These are phyloP conservation scores for Luehdorfia chinensis DNA, from an alignment of 1,140 invertebrate genomes.

Conservation along the genomic window DNA sequence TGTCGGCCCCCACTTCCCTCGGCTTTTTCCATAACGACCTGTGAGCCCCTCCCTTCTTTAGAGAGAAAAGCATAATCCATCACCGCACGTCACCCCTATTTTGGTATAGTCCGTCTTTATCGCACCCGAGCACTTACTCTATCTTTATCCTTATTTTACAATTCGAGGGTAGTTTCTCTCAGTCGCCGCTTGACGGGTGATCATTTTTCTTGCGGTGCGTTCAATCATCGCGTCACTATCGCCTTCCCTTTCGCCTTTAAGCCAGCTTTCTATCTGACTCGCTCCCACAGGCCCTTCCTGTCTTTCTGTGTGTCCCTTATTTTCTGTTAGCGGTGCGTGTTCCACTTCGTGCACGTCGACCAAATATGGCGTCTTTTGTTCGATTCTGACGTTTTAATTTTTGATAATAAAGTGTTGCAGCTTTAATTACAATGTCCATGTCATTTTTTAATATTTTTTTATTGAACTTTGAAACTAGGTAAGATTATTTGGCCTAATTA, in stretches of 20 bases:
- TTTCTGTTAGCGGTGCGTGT: constrained; percentile 77
- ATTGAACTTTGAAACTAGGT: constrained; percentile 9
- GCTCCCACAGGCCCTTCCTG: constrained; percentile 69
- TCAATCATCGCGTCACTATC: constrained; percentile 78
- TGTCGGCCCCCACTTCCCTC: constrained; percentile 72
- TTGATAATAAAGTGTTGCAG: constrained; percentile 56
- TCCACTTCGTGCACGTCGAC: constrained; percentile 66
- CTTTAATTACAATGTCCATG: constrained; percentile 44
- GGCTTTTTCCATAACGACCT: constrained; percentile 79
- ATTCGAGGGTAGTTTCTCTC: constrained; percentile 78
- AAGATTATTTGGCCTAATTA: neutral
- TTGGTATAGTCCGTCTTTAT: constrained; percentile 59
- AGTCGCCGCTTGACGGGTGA: constrained; percentile 78
- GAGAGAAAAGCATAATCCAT: constrained; percentile 79
- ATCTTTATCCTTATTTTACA: constrained; percentile 52
- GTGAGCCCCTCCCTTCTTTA: constrained; percentile 77
- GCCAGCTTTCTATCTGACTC: constrained; percentile 50
- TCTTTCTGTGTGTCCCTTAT: constrained; percentile 76
- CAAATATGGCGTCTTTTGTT: constrained; percentile 76
- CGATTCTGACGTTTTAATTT: constrained; percentile 76
- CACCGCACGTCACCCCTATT: constrained; percentile 78
- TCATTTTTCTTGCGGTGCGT: constrained; percentile 78
- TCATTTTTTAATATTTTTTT: constrained; percentile 29
- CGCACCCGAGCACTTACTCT: constrained; percentile 29
- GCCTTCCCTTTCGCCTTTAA: constrained; percentile 57